These are phyloP conservation scores for Anarrhichthys ocellatus DNA, from an alignment of 2,113 vertebrate species.

Conservation along the genomic window DNA sequence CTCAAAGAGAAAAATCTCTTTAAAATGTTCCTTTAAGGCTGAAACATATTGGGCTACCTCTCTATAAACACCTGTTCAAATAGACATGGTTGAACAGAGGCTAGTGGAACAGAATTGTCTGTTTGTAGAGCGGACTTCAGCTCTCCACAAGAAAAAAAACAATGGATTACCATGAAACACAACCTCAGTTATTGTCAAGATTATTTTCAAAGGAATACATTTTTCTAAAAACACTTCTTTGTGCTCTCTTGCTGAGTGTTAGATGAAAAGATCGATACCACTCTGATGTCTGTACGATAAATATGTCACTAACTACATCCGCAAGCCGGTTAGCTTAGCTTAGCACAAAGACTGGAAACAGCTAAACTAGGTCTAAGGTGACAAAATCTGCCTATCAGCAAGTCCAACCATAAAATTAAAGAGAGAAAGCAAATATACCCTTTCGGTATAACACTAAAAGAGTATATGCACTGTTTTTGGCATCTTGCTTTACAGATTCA, in stretches of 20 bases:
- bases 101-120: not conserved
- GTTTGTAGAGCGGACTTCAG: not conserved
- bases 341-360: not conserved
- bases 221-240: not conserved
- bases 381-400: not conserved
- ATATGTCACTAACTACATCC: not conserved
- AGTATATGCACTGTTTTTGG: not conserved
- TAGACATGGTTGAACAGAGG: not conserved
- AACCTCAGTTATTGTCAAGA: not conserved
- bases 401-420: not conserved
- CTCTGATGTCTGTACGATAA: not conserved
- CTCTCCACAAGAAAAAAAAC: not conserved
- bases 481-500: not conserved
- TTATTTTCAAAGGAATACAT: not conserved
- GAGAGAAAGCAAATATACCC: not conserved
- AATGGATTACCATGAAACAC: not conserved
- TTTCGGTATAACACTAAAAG: not conserved
- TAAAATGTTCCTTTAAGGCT: not conserved
- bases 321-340: not conserved
- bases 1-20: not conserved
- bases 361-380: not conserved
- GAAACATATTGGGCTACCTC: not conserved
- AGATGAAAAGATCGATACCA: not conserved
- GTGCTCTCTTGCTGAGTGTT: not conserved
- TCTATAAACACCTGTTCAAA: not conserved